Conservation (phyloP, 2,888 invertebrate genomes). For the Glomeris marginata region DNA sequence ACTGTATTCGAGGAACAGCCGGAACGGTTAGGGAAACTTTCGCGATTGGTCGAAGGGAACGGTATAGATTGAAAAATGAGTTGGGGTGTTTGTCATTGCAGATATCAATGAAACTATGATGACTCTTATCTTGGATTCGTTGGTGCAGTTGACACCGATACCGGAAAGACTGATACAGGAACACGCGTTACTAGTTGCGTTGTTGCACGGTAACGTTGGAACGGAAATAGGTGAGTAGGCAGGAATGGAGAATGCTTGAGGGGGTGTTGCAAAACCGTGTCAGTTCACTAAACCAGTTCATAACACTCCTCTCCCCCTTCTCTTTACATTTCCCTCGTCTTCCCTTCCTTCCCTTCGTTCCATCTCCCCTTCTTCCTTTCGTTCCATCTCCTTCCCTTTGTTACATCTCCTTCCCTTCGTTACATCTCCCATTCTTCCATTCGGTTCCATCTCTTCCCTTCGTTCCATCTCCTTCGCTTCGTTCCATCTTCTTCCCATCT, state of each 20-base stretch:
- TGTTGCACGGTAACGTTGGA: conserved; percentile 78
- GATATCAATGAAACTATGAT: conserved; percentile 63
- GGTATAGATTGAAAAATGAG: too few species aligned
- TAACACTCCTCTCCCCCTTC: too few species aligned
- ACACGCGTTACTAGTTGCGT: conserved; percentile 62
- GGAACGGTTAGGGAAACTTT: conserved; percentile 39
- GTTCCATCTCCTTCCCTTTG: neutral
- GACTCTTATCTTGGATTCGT: conserved; percentile 50
- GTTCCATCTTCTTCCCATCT: too few species aligned
- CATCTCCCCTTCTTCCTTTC: too few species aligned
- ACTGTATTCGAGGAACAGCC: conserved; percentile 59
- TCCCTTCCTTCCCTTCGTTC: too few species aligned
- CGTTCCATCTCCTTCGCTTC: too few species aligned
- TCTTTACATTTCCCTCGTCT: too few species aligned
- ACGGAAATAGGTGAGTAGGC: conserved; percentile 72
- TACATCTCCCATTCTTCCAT: neutral
- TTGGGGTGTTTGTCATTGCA: conserved; percentile 24
- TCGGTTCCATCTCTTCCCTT: too few species aligned
- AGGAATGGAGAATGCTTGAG: conserved; percentile 3
- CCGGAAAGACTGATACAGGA: conserved; percentile 68
- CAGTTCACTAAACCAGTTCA: too few species aligned
- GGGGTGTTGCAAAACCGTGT: too few species aligned
- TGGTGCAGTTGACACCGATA: conserved; percentile 43
- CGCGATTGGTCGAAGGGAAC: conserved; percentile 16
- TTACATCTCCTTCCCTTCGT: neutral